Evolutionary conservation across 1,140 invertebrate genomes (phyloP).

Genomic region (Drosophila jambulina): DNA sequence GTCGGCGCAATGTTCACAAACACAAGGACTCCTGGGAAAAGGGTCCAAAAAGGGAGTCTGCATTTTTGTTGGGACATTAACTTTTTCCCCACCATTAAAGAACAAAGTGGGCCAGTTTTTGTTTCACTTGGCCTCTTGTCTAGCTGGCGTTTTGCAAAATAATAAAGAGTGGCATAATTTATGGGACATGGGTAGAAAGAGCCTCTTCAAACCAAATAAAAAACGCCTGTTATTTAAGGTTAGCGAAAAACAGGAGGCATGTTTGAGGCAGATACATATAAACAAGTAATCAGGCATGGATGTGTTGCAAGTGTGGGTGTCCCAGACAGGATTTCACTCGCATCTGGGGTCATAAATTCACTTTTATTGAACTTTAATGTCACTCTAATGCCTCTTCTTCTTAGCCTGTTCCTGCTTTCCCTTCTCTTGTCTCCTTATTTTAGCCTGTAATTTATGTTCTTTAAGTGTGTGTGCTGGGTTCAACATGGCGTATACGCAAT

Average conservation of each 20-base stretch:
- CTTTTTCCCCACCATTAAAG: conserved; percentile 35
- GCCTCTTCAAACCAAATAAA: conserved; percentile 57
- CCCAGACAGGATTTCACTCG: conserved; percentile 10
- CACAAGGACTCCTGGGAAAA: too few species aligned
- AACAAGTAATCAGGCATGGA: conserved; percentile 67
- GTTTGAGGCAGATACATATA: conserved; percentile 43
- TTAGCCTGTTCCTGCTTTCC: not conserved
- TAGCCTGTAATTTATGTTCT: conserved; percentile 62
- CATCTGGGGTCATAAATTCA: conserved; percentile 61
- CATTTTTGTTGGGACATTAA: conserved; percentile 34
- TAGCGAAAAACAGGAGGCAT: conserved; percentile 5
- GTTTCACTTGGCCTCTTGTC: conserved; percentile 23
- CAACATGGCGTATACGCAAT: conserved; percentile 10
- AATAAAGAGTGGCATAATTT: conserved; percentile 78
- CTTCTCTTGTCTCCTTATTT: not conserved
- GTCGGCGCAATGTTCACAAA: not conserved
- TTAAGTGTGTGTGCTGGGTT: conserved; percentile 26
- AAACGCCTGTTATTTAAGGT: conserved; percentile 71
- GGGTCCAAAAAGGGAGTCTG: not conserved
- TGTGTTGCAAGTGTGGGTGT: not conserved
- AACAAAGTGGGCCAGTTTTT: conserved; percentile 34
- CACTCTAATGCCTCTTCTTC: conserved; percentile 49
- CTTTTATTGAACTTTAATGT: conserved; percentile 43
- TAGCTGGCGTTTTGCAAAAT: conserved; percentile 63
- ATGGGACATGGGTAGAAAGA: conserved; percentile 33